phyloP scores from a whole-genome alignment of 2,888 invertebrate genomes.

The Dexiosoma caninum region DNA sequence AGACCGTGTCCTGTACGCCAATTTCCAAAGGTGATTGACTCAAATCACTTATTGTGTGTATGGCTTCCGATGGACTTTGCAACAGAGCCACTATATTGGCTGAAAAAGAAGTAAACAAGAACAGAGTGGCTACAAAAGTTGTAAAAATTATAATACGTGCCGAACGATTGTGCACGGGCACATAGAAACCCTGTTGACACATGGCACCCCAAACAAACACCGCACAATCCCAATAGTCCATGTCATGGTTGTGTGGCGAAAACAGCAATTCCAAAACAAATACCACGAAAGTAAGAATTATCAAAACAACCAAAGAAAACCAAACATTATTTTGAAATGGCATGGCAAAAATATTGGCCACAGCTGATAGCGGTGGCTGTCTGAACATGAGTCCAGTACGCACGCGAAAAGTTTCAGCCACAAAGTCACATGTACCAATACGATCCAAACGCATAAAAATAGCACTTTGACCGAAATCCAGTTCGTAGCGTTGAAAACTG shows the following conservation, averaged over 20 bases:
- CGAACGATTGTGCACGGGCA: conserved; percentile 78
- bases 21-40: conserved; percentile 80
- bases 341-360: conserved; percentile 81
- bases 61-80: conserved; percentile 81
- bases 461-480: conserved; percentile 80
- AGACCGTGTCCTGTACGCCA: conserved; percentile 81
- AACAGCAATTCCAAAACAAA: conserved; percentile 70
- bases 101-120: conserved; percentile 83
- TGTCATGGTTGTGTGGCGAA: conserved; percentile 68
- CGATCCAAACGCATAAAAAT: conserved; percentile 81
- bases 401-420: conserved; percentile 79
- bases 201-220: conserved; percentile 80
- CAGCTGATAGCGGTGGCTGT: conserved; percentile 81
- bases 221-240: conserved; percentile 78
- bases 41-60: conserved; percentile 80
- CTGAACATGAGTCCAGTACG: conserved; percentile 81
- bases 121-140: conserved; percentile 80
- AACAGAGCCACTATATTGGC: conserved; percentile 83
- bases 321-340: conserved; percentile 81
- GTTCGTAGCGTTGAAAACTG: conserved; percentile 79
- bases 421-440: conserved; percentile 79
- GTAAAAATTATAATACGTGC: conserved; percentile 80
- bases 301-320: conserved; percentile 75
- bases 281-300: conserved; percentile 71
- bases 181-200: conserved; percentile 82